Evolutionary conservation across 2,888 invertebrate species (phyloP), one percentile per base, ranked within the genome.

Genomic region (Pachliopta kotzebuea): DNA sequence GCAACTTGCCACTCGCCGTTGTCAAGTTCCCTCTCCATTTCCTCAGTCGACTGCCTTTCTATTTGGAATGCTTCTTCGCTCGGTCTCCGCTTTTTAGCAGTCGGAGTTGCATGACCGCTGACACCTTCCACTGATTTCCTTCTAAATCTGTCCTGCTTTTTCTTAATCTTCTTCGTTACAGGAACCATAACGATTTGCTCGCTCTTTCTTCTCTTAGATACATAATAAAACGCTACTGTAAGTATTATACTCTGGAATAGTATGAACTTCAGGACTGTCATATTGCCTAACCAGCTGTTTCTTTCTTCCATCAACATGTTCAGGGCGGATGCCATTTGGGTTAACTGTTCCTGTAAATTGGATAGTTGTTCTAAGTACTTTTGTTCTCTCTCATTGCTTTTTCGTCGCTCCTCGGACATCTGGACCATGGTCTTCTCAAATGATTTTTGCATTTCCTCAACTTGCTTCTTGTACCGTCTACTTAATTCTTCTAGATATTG

Each of bases 401-500:
- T 94, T 57, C 93, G 92, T 60, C 94, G 93, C 75, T 96, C 96
- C 70, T 96, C 96, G 65, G 93, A 93, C 90, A 96, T 93, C 58
- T 95, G 93, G 26, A 93, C 90, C 42, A 97, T 93, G 0, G 96
- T 96, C 74, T 96, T 96, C 72, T 96, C 96, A 72, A 97, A 93
- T 4, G 96, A 94, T 72, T 94, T 93, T 83, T 98, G 97, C 94
- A 98, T 95, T 77, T 98, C 98, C 84, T 99, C 98, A 59, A 98
- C 98, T 90, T 99, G 98, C 74, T 97, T 97, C 81, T 98, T 98
- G 88, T 99, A 99, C 20, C 98, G 94, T 63, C 96, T 94, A 85
- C 98, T 98, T 72, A 99, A 90, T 83, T 99, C 99, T 84, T 99
- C 99, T 71, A 99, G 92, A 84, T 99, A 99, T 84, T 98, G 98